Evolutionary conservation across 2,113 vertebrate species (phyloP).

Genomic region (Aphyosemion australe): DNA sequence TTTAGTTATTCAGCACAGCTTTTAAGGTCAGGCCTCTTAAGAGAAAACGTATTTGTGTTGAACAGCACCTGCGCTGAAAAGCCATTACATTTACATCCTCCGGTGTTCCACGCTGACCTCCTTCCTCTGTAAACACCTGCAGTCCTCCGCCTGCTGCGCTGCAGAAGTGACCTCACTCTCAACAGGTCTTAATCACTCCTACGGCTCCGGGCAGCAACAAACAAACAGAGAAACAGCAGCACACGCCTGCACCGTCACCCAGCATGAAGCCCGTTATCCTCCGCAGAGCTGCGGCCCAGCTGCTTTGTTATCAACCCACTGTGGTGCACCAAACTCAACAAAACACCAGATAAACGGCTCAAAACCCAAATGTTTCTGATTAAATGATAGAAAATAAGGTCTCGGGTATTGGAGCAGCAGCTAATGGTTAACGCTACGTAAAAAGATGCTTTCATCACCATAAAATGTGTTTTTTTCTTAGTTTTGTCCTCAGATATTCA

Average conservation of each 20-base stretch:
- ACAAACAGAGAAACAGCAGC: not conserved
- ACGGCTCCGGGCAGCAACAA: not conserved
- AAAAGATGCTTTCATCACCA: no score
- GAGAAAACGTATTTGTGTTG: constrained; percentile 9
- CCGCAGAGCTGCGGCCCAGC: not conserved
- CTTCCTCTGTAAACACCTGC: constrained; percentile 34
- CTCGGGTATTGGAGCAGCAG: no score
- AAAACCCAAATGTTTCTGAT: no score
- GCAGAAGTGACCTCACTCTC: constrained; percentile 21
- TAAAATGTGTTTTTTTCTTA: no score
- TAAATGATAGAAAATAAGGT: no score
- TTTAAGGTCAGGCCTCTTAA: constrained; percentile 37
- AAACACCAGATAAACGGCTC: not conserved
- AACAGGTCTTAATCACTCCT: constrained; percentile 23
- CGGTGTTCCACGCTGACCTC: constrained; percentile 32
- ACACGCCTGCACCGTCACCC: not conserved
- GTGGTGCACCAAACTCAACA: no score
- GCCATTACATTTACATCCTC: constrained; percentile 20
- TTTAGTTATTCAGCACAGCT: constrained; percentile 12
- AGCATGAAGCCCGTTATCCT: not conserved
- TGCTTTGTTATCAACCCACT: not conserved
- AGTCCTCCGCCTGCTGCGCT: constrained; percentile 3
- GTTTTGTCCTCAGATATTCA: no score
- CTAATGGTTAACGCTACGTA: no score
- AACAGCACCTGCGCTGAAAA: constrained; percentile 27